Percentiles rank a stretch among this genome's conserved stretches.
Conservation (phyloP, 1,140 invertebrate species). For the Brachionus asplanchnoidis region DNA sequence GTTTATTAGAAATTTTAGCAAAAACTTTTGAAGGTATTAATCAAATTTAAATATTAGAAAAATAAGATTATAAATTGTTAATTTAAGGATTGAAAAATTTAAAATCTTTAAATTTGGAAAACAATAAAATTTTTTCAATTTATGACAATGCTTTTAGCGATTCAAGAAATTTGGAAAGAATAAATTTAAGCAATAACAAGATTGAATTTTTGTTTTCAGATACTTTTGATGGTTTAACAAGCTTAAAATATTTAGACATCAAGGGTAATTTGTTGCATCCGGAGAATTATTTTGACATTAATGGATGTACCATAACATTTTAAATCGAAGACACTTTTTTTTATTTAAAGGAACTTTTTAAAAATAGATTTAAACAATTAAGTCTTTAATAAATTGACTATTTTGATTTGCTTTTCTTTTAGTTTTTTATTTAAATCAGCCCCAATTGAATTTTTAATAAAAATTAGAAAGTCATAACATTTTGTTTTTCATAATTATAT, state of each 20-base stretch:
- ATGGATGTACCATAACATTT: background rate
- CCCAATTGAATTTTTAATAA: no score
- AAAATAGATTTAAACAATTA: background rate
- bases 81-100: background rate
- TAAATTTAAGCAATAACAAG: background rate
- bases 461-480: no score
- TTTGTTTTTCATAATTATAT: no score
- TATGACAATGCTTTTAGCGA: background rate
- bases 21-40: background rate
- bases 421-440: no score
- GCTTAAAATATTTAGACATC: background rate
- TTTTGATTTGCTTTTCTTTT: background rate
- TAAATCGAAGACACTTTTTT: background rate
- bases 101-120: background rate
- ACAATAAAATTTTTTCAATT: background rate
- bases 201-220: background rate
- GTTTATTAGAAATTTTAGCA: background rate
- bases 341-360: background rate
- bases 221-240: no score
- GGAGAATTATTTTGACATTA: background rate
- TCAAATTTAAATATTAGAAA: background rate
- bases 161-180: background rate
- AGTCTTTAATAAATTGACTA: background rate
- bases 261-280: background rate
- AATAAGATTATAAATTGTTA: background rate